Evolutionary conservation across 1,140 invertebrate species (phyloP), one percentile per base, ranked within the genome.

Genomic region (Macrobrachium rosenbergii): DNA sequence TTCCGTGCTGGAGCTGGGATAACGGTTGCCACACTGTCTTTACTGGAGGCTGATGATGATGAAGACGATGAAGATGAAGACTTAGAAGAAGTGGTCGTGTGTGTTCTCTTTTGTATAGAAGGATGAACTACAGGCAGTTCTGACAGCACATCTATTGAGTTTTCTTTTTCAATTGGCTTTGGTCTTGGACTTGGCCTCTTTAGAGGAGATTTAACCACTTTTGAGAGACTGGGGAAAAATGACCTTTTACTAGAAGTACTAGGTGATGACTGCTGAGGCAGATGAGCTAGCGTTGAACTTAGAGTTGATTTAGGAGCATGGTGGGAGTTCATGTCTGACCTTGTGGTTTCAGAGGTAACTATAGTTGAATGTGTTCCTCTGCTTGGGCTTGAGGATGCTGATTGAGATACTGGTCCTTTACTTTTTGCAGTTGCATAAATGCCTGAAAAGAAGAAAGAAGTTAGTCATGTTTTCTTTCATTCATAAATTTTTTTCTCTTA

Each of bases 61-160:
- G 85, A 87, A 17, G 85, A 87, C 62, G 85, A 87, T 7, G 85
- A 87, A 19, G 78, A 81, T 43, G 85, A 87, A 52, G 85, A 87
- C 59, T 81, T 81, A 16, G 85, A 87, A 14, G 85, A 87, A 43
- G 79, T 82, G 37, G n/a, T 63, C 6, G 85, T 87, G 16, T 81
- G 79, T 37, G 76, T 67, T 17, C 85, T 67, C 19, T 87, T 87
- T 45, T 87, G 78, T 58, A 87, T 87, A 1, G 78, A 87, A 19
- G 28, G 21, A 21, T 87, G 85, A 63, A 79, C 67, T 2, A 58
- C 52, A 14, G 73, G 52, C 16, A 45, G 19, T 43, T 28, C 52
- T 52, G 52, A 52, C 52, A 72, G 69, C 69, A 21, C 28, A 6
- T n/a, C 28, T 63, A n/a, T 63, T 21, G 67, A 21, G 17, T 16